A percentile compares a stretch with the other conserved stretches of the same genome.
These are phyloP conservation scores for Coregonus ussuriensis DNA, from an alignment of 2,797 vertebrate genomes.

Conservation along the genomic window DNA sequence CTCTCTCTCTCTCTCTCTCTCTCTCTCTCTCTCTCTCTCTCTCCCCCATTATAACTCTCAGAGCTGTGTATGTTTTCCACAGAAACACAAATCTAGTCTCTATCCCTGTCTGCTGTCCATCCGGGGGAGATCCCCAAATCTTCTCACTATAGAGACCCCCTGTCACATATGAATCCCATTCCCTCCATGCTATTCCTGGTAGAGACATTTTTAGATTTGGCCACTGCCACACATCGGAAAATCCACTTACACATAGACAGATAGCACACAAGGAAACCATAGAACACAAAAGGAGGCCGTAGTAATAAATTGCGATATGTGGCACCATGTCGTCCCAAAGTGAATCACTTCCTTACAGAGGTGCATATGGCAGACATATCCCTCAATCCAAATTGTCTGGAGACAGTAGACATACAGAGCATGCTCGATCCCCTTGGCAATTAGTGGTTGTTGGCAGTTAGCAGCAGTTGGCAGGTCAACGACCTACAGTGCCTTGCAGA, in stretches of 20 bases:
- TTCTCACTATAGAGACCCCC: background rate
- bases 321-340: slow-evolving; percentile 18
- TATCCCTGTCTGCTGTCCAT: slow-evolving; percentile 6
- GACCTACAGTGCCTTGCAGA: slow-evolving; percentile 50
- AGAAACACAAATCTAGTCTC: slow-evolving; percentile 30
- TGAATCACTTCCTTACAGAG: background rate
- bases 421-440: slow-evolving; percentile 35
- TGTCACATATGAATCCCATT: slow-evolving; percentile 6
- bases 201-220: slow-evolving; percentile 53
- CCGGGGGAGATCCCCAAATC: background rate
- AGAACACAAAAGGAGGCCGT: no score
- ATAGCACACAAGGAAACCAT: background rate
- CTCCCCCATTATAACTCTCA: background rate
- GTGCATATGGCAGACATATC: slow-evolving; percentile 47
- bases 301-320: slow-evolving; percentile 43
- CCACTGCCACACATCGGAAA: slow-evolving; percentile 30
- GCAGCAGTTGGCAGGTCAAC: slow-evolving; percentile 52
- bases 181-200: background rate
- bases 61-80: slow-evolving; percentile 13
- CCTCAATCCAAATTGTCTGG: slow-evolving; percentile 45
- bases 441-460: slow-evolving; percentile 35
- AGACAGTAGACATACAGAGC: slow-evolving; percentile 34
- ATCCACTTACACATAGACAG: background rate
- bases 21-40: background rate
- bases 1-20: background rate